A percentile compares a stretch with the other conserved stretches of the same genome.
These are phyloP conservation scores for Rhabdomys dilectus DNA, from an alignment of 2,113 vertebrate genomes.

Conservation along the genomic window DNA sequence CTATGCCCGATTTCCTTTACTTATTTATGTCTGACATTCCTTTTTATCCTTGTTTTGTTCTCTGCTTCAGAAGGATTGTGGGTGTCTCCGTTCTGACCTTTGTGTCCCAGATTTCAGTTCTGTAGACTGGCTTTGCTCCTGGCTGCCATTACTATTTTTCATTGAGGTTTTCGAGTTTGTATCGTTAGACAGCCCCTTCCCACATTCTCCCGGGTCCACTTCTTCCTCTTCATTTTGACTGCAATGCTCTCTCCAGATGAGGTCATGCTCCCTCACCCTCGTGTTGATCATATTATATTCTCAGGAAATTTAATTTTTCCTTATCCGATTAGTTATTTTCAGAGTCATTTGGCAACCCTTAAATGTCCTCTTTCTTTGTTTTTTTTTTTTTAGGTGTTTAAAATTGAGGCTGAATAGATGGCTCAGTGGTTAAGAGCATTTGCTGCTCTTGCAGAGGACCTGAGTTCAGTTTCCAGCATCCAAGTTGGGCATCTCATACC, in stretches of 20 bases:
- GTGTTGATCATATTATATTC: neutral
- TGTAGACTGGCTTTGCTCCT: neutral
- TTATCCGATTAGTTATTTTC: neutral
- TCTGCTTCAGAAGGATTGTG: neutral
- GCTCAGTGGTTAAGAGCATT: neutral
- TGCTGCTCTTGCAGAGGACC: neutral
- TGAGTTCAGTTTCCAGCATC: neutral
- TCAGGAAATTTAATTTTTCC: constrained; percentile 3
- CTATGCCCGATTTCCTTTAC: neutral
- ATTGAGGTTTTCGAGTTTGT: neutral
- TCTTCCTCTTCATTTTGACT: neutral
- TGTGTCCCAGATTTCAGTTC: neutral
- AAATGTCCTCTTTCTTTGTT: neutral
- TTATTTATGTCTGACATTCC: neutral
- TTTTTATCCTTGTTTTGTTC: neutral
- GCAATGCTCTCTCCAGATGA: neutral
- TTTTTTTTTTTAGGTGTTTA: neutral
- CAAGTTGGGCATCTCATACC: neutral
- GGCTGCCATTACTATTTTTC: neutral
- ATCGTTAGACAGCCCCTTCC: neutral
- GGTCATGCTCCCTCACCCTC: neutral
- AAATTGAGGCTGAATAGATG: neutral
- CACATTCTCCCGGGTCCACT: neutral
- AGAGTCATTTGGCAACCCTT: neutral
- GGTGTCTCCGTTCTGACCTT: neutral